phyloP scores from a whole-genome alignment of 2,113 vertebrate genomes.

The Hemichromis elongatus region DNA sequence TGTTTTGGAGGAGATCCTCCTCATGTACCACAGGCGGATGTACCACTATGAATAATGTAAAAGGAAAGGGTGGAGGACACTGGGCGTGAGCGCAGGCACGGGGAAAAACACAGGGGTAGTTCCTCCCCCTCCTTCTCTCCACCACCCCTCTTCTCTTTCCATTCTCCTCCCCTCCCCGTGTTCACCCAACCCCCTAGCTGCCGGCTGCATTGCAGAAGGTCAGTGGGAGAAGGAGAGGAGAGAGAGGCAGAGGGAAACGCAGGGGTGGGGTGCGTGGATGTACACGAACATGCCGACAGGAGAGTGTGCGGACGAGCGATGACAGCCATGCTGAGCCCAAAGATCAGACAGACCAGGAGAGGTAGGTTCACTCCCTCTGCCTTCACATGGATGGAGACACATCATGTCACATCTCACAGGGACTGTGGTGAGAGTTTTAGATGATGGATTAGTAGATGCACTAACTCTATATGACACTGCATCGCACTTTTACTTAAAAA shows the following conservation, averaged over 20 bases:
- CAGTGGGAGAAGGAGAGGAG: slow-evolving; percentile 49
- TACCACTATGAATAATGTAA: slow-evolving; percentile 71
- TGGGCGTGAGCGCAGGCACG: slow-evolving; percentile 31
- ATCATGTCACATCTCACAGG: neutral
- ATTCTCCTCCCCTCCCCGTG: slow-evolving; percentile 52
- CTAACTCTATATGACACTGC: neutral
- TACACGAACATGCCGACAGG: slow-evolving; percentile 63
- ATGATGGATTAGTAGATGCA: neutral
- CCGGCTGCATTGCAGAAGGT: slow-evolving; percentile 66
- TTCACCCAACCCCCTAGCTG: slow-evolving; percentile 58
- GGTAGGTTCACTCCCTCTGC: slow-evolving; percentile 67
- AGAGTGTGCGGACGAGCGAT: slow-evolving; percentile 42
- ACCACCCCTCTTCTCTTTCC: slow-evolving; percentile 33
- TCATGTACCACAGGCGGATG: slow-evolving; percentile 29
- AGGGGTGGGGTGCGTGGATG: slow-evolving; percentile 50
- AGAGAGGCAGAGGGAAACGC: slow-evolving; percentile 9
- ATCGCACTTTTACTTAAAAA: neutral
- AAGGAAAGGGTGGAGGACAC: slow-evolving; percentile 50
- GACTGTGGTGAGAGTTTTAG: neutral
- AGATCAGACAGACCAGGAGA: slow-evolving; percentile 86
- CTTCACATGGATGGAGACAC: neutral
- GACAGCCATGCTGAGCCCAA: slow-evolving; percentile 89
- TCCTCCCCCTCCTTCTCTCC: slow-evolving; percentile 24
- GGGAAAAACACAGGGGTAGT: neutral
- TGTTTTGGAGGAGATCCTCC: neutral